These are phyloP conservation scores for Crotalus helleri DNA, from an alignment of 2,113 vertebrate genomes.

Conservation along the genomic window DNA sequence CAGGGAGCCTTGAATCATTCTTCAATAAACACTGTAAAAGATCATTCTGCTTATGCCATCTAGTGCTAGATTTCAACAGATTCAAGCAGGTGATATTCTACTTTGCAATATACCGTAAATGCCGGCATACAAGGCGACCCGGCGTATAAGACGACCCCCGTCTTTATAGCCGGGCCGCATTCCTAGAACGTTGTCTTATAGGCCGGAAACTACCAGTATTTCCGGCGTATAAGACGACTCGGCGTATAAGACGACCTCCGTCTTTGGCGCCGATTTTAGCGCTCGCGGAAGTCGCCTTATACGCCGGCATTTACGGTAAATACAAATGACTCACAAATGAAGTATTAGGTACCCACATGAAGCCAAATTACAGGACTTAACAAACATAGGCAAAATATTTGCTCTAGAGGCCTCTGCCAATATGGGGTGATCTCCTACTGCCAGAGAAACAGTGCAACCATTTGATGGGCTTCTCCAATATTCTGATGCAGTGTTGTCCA, in stretches of 20 bases:
- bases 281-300: too few species aligned
- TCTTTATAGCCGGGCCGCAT: too few species aligned
- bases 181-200: too few species aligned
- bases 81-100: constrained; percentile 50
- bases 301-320: neutral
- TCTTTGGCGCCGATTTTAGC: too few species aligned
- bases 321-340: constrained; percentile 51
- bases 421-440: neutral
- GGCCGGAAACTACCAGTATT: too few species aligned
- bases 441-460: neutral
- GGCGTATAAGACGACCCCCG: too few species aligned
- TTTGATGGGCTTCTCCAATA: neutral
- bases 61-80: constrained; percentile 58
- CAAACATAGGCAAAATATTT: neutral
- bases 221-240: too few species aligned
- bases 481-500: neutral
- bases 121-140: too few species aligned
- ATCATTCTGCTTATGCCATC: constrained; percentile 38
- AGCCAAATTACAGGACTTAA: neutral
- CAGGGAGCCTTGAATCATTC: neutral
- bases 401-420: neutral
- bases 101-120: constrained; percentile 45
- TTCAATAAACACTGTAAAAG: neutral
- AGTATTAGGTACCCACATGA: constrained; percentile 49
- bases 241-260: too few species aligned